phyloP scores from a whole-genome alignment of 2,888 invertebrate species.

The Acleris literana region DNA sequence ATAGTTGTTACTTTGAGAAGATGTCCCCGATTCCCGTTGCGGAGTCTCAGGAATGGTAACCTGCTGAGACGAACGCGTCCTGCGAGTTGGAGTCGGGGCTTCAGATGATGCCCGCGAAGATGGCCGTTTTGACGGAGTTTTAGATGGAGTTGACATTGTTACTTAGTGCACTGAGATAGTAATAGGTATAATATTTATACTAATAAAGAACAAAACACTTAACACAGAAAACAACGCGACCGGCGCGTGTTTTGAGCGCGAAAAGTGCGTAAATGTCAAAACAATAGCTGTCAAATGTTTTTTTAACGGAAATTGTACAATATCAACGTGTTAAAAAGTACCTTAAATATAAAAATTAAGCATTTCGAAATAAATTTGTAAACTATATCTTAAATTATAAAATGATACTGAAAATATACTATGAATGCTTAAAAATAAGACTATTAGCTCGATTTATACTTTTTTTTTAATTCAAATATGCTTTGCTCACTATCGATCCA shows the following conservation, averaged over 20 bases:
- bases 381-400: background rate
- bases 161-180: conserved; percentile 10
- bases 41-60: conserved; percentile 79
- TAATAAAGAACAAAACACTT: conserved; percentile 1
- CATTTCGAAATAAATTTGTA: background rate
- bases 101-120: conserved; percentile 76
- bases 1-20: conserved; percentile 62
- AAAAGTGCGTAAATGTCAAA: conserved; percentile 14
- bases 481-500: conserved; percentile 33
- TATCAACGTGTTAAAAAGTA: background rate
- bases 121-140: conserved; percentile 73
- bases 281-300: conserved; percentile 14
- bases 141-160: conserved; percentile 73
- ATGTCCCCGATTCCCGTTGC: conserved; percentile 72
- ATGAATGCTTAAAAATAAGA: background rate
- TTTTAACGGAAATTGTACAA: background rate
- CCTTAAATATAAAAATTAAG: conserved; percentile 2
- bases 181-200: background rate
- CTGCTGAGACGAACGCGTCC: conserved; percentile 73
- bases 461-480: no score
- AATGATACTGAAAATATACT: background rate
- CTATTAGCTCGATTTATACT: background rate
- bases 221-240: conserved; percentile 17
- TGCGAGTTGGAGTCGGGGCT: conserved; percentile 73
- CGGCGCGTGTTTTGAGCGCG: conserved; percentile 33